Evolutionary conservation across 2,888 invertebrate genomes (phyloP).

Genomic region (Pachydiplax longipennis): DNA sequence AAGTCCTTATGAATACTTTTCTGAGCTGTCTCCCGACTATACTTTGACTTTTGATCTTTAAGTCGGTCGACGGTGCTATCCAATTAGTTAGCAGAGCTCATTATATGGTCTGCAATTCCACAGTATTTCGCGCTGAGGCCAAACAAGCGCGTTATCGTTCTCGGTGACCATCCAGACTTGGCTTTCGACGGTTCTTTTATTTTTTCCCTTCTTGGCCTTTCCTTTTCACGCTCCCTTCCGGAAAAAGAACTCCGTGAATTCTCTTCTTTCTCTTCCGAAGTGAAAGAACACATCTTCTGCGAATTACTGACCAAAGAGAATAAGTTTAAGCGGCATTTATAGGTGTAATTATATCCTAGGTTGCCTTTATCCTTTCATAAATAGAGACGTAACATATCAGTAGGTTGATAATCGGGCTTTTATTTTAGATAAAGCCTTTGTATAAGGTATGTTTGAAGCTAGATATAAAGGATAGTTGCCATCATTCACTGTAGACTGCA

Average conservation of each 20-base stretch:
- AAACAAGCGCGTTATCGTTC: background rate
- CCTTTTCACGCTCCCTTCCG: background rate
- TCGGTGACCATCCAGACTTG: background rate
- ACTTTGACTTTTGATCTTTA: background rate
- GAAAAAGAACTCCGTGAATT: background rate
- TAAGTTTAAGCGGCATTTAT: background rate
- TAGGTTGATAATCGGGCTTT: too few species aligned
- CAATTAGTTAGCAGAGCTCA: background rate
- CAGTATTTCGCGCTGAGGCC: background rate
- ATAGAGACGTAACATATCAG: background rate
- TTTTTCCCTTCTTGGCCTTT: background rate
- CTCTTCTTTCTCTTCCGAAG: background rate
- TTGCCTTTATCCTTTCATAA: background rate
- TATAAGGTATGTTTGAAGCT: too few species aligned
- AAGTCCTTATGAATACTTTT: background rate
- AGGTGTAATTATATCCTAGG: background rate
- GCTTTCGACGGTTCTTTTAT: background rate
- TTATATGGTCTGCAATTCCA: background rate
- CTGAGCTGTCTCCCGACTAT: background rate
- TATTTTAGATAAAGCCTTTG: too few species aligned
- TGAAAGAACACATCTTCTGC: background rate
- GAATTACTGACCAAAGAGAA: background rate
- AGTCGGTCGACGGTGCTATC: background rate
- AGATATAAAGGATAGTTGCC: too few species aligned
- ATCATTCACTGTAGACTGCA: too few species aligned